A percentile compares a stretch with the other conserved stretches of the same genome.
Evolutionary conservation across 2,888 invertebrate species (phyloP).

Genomic region (Lasioglossum marginatum): DNA sequence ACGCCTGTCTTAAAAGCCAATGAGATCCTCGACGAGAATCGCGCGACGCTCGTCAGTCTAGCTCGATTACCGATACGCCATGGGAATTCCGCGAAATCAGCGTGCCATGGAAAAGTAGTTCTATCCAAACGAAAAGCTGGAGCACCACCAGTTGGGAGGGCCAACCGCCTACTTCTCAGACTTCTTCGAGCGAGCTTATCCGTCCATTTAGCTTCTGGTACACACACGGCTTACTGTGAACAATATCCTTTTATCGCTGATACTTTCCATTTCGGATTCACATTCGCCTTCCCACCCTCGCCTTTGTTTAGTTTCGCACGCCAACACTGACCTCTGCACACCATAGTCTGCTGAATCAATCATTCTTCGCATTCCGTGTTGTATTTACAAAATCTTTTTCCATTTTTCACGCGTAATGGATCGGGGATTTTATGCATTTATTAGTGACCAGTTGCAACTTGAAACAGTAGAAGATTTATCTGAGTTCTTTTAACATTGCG

Average conservation of each 20-base stretch:
- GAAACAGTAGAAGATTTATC: not conserved
- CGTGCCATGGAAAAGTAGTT: constrained; percentile 25
- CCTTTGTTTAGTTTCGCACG: constrained; percentile 28
- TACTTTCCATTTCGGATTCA: constrained; percentile 53
- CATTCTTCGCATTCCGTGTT: not conserved
- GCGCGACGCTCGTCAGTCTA: constrained; percentile 65
- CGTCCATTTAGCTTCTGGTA: constrained; percentile 79
- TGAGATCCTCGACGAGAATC: constrained; percentile 76
- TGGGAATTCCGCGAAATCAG: constrained; percentile 40
- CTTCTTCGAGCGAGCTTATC: constrained; percentile 77
- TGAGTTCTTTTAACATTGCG: not conserved
- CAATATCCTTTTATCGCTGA: constrained; percentile 77
- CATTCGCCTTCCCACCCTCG: constrained; percentile 32
- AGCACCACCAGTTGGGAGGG: constrained; percentile 43
- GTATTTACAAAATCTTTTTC: not conserved
- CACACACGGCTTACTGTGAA: constrained; percentile 69
- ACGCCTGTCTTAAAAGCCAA: constrained; percentile 81
- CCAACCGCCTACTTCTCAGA: constrained; percentile 70
- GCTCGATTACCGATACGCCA: constrained; percentile 63
- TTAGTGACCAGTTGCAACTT: not conserved
- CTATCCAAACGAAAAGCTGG: constrained; percentile 32
- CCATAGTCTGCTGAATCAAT: not conserved
- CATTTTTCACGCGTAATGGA: not conserved
- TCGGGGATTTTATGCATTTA: no score
- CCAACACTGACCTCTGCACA: constrained; percentile 23